Conservation (phyloP, 2,797 vertebrate species). For the Mormyrops boulengeri region DNA sequence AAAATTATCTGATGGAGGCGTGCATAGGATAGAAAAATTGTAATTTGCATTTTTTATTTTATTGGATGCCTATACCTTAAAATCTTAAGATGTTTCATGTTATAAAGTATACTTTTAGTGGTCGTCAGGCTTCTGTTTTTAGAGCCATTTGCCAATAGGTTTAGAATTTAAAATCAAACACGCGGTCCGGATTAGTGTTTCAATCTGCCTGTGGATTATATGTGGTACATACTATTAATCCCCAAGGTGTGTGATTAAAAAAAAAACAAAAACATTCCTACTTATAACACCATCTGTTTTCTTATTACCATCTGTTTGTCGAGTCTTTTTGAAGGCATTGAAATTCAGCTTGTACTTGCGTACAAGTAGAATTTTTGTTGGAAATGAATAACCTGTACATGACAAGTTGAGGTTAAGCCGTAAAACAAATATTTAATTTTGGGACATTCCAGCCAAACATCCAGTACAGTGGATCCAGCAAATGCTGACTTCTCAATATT, state of each 20-base stretch:
- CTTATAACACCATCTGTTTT: not conserved
- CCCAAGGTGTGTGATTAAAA: not conserved
- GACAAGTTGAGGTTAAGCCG: not conserved
- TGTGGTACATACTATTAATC: not conserved
- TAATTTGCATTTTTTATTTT: not conserved
- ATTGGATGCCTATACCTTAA: too few species aligned
- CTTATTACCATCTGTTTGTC: not conserved
- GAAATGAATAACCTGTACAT: not conserved
- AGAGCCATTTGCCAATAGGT: not conserved
- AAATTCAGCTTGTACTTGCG: not conserved
- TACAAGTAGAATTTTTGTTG: too few species aligned
- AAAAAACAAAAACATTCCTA: not conserved
- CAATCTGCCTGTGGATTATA: not conserved
- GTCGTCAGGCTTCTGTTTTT: not conserved
- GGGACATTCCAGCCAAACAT: not conserved
- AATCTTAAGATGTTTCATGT: too few species aligned
- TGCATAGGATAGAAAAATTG: not conserved
- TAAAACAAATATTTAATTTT: not conserved
- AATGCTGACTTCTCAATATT: not conserved
- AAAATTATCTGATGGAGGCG: not conserved
- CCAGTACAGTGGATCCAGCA: not conserved
- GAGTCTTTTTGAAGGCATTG: not conserved
- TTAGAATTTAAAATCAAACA: not conserved
- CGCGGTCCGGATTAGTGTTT: not conserved
- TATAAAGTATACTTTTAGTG: not conserved